phyloP scores from a whole-genome alignment of 2,888 invertebrate species.

The Drosophila kambysellisi region DNA sequence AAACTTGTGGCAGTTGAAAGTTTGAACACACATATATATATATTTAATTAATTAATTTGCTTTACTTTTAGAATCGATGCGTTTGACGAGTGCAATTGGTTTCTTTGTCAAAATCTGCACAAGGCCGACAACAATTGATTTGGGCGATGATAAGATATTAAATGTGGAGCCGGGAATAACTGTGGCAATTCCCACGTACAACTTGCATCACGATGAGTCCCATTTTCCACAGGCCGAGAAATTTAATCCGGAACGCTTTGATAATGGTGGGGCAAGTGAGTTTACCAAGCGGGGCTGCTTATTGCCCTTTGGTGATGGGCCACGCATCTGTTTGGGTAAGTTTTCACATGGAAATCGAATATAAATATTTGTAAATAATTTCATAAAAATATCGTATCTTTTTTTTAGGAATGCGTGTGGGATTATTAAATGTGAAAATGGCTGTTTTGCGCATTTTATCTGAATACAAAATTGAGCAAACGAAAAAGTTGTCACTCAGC shows the following conservation, averaged over 20 bases:
- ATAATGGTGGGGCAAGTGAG: slow-evolving; percentile 61
- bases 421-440: slow-evolving; percentile 60
- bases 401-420: slow-evolving; percentile 63
- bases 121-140: slow-evolving; percentile 55
- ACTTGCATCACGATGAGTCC: slow-evolving; percentile 77
- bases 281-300: slow-evolving; percentile 76
- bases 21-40: neutral
- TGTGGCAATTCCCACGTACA: slow-evolving; percentile 78
- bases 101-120: slow-evolving; percentile 71
- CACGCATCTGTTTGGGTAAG: slow-evolving; percentile 81
- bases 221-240: slow-evolving; percentile 63
- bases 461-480: slow-evolving; percentile 58
- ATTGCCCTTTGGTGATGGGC: slow-evolving; percentile 82
- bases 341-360: neutral
- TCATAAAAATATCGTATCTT: neutral
- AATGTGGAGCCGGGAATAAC: slow-evolving; percentile 72
- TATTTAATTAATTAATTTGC: neutral
- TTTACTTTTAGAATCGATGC: slow-evolving; percentile 70
- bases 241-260: slow-evolving; percentile 81
- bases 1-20: neutral
- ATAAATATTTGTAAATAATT: neutral
- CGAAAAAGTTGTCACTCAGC: slow-evolving; percentile 48
- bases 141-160: slow-evolving; percentile 55
- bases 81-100: slow-evolving; percentile 69
- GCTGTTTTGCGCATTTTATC: slow-evolving; percentile 62